Evolutionary conservation across 2,797 vertebrate genomes (phyloP).

Genomic region (Lophotriccus pileatus): DNA sequence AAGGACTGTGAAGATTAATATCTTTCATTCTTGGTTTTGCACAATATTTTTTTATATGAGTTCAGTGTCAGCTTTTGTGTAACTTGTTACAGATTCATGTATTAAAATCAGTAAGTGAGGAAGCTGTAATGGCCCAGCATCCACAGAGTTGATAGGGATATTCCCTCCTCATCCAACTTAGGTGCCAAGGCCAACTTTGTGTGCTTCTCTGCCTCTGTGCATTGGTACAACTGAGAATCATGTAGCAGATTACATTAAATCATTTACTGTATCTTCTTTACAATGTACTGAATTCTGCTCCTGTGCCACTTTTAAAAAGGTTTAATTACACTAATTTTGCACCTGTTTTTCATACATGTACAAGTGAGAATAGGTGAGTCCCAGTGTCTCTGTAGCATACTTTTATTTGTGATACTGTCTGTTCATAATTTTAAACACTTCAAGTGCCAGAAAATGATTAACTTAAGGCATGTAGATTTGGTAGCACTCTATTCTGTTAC

Average conservation of each 20-base stretch:
- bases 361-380: not conserved
- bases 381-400: not conserved
- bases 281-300: not conserved
- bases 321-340: not conserved
- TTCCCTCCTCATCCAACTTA: not conserved
- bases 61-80: not conserved
- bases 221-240: not conserved
- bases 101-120: not conserved
- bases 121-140: not conserved
- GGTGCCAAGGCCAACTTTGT: not conserved
- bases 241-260: not conserved
- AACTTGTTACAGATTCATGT: not conserved
- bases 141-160: accelerated
- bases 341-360: not conserved
- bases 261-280: not conserved
- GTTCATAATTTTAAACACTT: not conserved
- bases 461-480: not conserved
- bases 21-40: not conserved
- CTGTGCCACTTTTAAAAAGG: not conserved
- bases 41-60: not conserved
- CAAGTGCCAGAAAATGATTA: not conserved
- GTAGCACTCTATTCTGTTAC: not conserved
- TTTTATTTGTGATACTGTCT: not conserved
- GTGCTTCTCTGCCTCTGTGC: not conserved
- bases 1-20: not conserved